These are phyloP conservation scores for Delia radicum DNA, from an alignment of 1,140 invertebrate genomes.

Conservation along the genomic window DNA sequence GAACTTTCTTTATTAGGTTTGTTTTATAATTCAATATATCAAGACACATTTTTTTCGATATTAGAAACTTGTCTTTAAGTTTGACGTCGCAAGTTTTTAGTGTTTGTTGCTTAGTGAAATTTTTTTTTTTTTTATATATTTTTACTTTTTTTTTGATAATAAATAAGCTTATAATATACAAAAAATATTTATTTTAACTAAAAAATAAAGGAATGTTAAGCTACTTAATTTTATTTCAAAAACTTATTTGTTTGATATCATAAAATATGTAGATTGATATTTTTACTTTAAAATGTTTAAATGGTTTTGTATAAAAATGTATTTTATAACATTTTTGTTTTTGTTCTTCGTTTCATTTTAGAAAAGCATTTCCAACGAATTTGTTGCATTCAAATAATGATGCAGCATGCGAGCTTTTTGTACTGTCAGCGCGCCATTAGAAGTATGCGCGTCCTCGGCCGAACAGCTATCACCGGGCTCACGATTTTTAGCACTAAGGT, in stretches of 20 bases:
- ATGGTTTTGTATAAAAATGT: not conserved
- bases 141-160: not conserved
- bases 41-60: not conserved
- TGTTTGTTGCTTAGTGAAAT: not conserved
- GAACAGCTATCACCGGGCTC: conserved; percentile 56
- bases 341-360: conserved; percentile 17
- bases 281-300: not conserved
- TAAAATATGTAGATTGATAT: not conserved
- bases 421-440: conserved; percentile 57
- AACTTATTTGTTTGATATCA: not conserved
- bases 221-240: not conserved
- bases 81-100: not conserved
- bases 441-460: conserved; percentile 57
- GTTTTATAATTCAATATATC: not conserved
- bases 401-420: conserved; percentile 58
- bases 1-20: conserved; percentile 5
- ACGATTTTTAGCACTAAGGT: conserved; percentile 55
- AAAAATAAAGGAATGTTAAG: not conserved
- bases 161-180: not conserved
- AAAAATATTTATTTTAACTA: not conserved
- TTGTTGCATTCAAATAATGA: conserved; percentile 56
- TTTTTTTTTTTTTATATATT: not conserved
- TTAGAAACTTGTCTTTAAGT: not conserved
- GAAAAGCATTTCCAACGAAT: conserved; percentile 53
- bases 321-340: not conserved